Percentiles rank a stretch among this genome's conserved stretches.
Conservation (phyloP, 2,888 invertebrate genomes). For the Oligia strigilis region DNA sequence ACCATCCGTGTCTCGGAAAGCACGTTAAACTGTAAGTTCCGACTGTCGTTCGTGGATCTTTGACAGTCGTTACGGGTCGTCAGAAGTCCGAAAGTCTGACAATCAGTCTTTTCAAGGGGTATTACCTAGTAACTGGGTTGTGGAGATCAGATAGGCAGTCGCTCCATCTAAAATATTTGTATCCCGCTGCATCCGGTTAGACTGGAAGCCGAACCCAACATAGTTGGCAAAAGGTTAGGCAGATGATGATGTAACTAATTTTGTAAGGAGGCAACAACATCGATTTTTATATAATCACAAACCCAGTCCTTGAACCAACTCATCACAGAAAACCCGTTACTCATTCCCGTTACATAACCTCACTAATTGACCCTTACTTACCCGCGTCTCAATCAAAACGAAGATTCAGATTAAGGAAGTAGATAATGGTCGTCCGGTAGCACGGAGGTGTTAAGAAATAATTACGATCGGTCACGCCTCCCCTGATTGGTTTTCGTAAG, state of each 20-base stretch:
- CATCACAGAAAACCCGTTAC: constrained; percentile 25
- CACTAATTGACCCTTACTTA: constrained; percentile 80
- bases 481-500: constrained; percentile 89
- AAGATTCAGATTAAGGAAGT: constrained; percentile 77
- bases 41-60: too few species aligned
- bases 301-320: background rate
- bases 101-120: too few species aligned
- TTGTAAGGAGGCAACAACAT: background rate
- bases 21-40: too few species aligned
- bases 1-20: too few species aligned
- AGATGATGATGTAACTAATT: background rate
- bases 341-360: constrained; percentile 69
- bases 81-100: too few species aligned
- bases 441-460: constrained; percentile 89
- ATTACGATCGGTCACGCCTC: constrained; percentile 87
- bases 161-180: too few species aligned
- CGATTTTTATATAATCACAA: background rate
- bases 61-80: too few species aligned
- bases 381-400: constrained; percentile 84
- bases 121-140: too few species aligned
- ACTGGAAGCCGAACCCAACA: background rate
- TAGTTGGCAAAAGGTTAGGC: background rate
- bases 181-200: background rate
- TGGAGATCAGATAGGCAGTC: too few species aligned
- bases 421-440: constrained; percentile 84